Evolutionary conservation across 2,888 invertebrate species (phyloP), one percentile per base, ranked within the genome.

Genomic region (Diarsia dahlii): DNA sequence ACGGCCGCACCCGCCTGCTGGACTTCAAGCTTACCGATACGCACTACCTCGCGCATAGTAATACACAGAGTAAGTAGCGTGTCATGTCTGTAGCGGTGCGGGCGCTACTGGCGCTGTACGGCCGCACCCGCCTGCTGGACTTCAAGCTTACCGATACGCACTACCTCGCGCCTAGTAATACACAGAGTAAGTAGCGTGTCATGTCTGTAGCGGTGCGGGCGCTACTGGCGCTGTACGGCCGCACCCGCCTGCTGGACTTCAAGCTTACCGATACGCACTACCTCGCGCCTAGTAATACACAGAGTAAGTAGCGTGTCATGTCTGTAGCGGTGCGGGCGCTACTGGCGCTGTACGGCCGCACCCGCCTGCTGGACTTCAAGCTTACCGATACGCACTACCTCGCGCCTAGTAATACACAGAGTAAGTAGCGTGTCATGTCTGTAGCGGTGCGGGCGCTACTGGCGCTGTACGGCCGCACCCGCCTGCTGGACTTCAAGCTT

Each of bases 181-280:
- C 90, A 0, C 85, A 85, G 23, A 91, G 91, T 91, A 5, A 87
- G 89, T 62, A n/a, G 8, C 28, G 9, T 5, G 15, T 28, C 28
- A 13, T 23, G 5, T 6, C 12, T 23, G 34, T 2, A 39, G 48
- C 8, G 39, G 1, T 39, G 65, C 98, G 98, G 74, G 97, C 98
- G 82, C 96, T 99, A 8, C 97, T 99, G 6, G 98, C 98, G 88
- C 98, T 99, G 86, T 99, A 99, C 94, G 98, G 98, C 69, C 97
- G 98, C 87, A 98, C 98, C 0, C 98, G 99, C 89, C 97, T 98
- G 58, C 98, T 99, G 3, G 98, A 99, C 94, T 99, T 99, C 94
- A 97, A 97, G 84, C 96, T 98, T 81, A 97, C 97, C 0, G 97
- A 97, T 68, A 94, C 97, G 45, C 96, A 97, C 62, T 97, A 97